Percentiles rank a stretch among this genome's conserved stretches.
Evolutionary conservation across 2,888 invertebrate genomes (phyloP).

Genomic region (Ectobius pallidus): DNA sequence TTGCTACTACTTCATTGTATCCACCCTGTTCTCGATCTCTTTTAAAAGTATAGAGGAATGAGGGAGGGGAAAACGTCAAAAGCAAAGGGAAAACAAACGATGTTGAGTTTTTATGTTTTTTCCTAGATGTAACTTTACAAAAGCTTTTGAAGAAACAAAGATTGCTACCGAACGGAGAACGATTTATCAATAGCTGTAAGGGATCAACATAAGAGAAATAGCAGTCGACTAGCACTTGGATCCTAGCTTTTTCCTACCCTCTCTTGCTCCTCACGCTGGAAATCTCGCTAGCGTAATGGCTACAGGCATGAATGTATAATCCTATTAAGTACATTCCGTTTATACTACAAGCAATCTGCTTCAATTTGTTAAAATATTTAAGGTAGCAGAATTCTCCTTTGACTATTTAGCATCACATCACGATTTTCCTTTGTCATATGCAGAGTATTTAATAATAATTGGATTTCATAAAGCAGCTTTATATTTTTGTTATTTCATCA

Average conservation of each 20-base stretch:
- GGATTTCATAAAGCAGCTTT: too few relatives aligned
- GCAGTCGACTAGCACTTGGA: neutral
- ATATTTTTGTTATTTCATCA: too few relatives aligned
- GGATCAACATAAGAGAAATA: neutral
- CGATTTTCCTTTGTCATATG: too few relatives aligned
- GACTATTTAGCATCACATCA: too few relatives aligned
- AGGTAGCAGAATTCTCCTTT: too few relatives aligned
- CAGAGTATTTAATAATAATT: too few relatives aligned
- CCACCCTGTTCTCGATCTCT: conserved; percentile 9
- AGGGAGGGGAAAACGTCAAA: conserved; percentile 14
- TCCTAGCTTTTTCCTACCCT: neutral
- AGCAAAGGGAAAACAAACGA: conserved; percentile 18
- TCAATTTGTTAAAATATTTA: neutral
- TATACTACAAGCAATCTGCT: neutral
- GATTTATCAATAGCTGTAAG: conserved; percentile 18
- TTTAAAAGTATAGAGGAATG: conserved; percentile 5
- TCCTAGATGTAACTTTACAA: conserved; percentile 3
- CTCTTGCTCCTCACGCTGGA: too few relatives aligned
- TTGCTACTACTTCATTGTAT: conserved; percentile 5
- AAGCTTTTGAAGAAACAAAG: conserved; percentile 29
- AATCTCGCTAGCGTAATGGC: neutral
- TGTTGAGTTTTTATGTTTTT: neutral
- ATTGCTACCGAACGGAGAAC: conserved; percentile 18
- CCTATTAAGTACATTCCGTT: neutral
- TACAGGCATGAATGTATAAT: neutral